phyloP scores from a whole-genome alignment of 2,113 vertebrate species.

The Trichomycterus rosablanca region DNA sequence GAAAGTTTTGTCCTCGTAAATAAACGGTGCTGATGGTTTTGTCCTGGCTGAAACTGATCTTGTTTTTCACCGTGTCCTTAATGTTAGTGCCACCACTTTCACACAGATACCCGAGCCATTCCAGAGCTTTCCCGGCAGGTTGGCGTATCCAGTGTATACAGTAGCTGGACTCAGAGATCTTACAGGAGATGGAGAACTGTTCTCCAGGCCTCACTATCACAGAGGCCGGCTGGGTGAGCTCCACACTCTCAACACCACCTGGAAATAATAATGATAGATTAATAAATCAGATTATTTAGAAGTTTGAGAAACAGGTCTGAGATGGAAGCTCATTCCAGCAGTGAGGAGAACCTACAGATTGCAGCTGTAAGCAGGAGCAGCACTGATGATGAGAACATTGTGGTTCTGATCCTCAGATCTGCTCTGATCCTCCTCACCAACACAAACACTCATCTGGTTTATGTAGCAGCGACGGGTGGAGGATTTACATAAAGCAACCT shows the following conservation, averaged over 20 bases:
- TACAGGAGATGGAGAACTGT: constrained; percentile 18
- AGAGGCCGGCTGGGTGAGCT: constrained; percentile 12
- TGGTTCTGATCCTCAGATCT: too few relatives aligned
- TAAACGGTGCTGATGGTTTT: constrained; percentile 7
- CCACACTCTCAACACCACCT: constrained; percentile 23
- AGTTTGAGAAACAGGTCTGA: not conserved
- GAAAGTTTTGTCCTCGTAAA: constrained; percentile 3
- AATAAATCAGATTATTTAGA: not conserved
- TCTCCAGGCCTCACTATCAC: constrained; percentile 17
- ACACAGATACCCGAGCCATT: constrained; percentile 15
- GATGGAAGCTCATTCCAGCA: not conserved
- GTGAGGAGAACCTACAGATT: not conserved
- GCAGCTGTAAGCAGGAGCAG: not conserved
- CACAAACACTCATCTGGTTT: too few relatives aligned
- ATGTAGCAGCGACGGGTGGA: too few relatives aligned
- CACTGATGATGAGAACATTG: too few relatives aligned
- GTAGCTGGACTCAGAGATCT: constrained; percentile 11
- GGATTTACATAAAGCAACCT: too few relatives aligned
- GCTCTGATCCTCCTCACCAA: too few relatives aligned
- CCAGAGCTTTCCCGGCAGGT: not conserved
- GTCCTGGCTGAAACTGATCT: constrained; percentile 16
- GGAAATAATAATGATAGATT: not conserved
- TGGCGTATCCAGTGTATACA: constrained; percentile 20
- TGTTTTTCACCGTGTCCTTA: constrained; percentile 11
- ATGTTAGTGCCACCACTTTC: not conserved